These are phyloP conservation scores for Drosophila anceps DNA, from an alignment of 2,888 invertebrate genomes.

Conservation along the genomic window DNA sequence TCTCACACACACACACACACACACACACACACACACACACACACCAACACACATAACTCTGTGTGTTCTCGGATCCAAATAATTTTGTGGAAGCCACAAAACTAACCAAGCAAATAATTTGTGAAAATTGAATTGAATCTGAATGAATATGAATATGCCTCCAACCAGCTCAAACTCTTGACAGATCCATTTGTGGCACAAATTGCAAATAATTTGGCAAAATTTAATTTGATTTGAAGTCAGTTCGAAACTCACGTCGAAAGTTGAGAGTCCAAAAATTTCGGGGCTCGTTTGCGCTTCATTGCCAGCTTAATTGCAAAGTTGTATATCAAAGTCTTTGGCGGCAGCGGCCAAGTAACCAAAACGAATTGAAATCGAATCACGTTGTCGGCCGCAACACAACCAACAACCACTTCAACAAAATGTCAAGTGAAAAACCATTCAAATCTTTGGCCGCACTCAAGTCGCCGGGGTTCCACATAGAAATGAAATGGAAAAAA, in stretches of 20 bases:
- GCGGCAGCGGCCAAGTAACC: constrained; percentile 48
- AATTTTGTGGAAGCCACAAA: constrained; percentile 79
- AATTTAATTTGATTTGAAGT: constrained; percentile 74
- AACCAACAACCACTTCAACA: constrained; percentile 60
- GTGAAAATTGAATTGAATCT: constrained; percentile 74
- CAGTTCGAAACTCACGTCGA: constrained; percentile 16
- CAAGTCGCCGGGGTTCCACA: not conserved
- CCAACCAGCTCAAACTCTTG: not conserved
- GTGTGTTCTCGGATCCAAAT: constrained; percentile 40
- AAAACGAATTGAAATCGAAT: constrained; percentile 74
- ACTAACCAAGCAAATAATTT: constrained; percentile 82
- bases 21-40: not conserved
- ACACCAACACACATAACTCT: not conserved
- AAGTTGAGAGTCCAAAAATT: constrained; percentile 15
- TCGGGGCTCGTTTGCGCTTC: constrained; percentile 61
- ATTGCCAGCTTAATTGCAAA: constrained; percentile 73
- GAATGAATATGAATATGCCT: constrained; percentile 68
- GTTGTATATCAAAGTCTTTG: constrained; percentile 60
- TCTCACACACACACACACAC: constrained; percentile 3
- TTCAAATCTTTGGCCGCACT: constrained; percentile 63
- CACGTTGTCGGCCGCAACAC: constrained; percentile 59
- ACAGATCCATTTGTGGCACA: not conserved
- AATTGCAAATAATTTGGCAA: constrained; percentile 66
- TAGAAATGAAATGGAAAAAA: constrained; percentile 1
- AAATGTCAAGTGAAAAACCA: constrained; percentile 76